phyloP scores from a whole-genome alignment of 2,113 vertebrate species.

The Perccottus glenii region DNA sequence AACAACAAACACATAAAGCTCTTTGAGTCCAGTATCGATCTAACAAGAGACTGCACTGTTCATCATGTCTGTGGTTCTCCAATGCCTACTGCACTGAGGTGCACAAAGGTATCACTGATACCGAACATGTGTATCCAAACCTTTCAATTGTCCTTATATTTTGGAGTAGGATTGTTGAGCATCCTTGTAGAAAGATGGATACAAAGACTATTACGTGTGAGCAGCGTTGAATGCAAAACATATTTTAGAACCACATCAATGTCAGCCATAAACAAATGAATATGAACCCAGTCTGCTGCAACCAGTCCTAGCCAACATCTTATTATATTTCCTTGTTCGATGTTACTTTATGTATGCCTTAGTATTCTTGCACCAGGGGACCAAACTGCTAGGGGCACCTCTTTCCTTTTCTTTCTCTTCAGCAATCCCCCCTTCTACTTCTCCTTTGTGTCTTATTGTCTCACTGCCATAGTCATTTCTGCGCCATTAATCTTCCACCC shows the following conservation, averaged over 20 bases:
- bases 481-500: slow-evolving; percentile 72
- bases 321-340: too few relatives aligned
- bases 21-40: slow-evolving; percentile 15
- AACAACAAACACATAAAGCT: slow-evolving; percentile 2
- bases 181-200: too few relatives aligned
- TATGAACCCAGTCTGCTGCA: too few relatives aligned
- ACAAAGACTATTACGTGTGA: too few relatives aligned
- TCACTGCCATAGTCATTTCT: slow-evolving; percentile 49
- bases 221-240: too few relatives aligned
- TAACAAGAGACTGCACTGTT: not conserved
- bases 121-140: too few relatives aligned
- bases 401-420: not conserved
- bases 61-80: slow-evolving; percentile 7
- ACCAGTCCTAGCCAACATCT: too few relatives aligned
- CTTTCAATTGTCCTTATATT: too few relatives aligned
- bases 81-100: slow-evolving; percentile 20
- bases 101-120: not conserved
- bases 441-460: slow-evolving; percentile 53
- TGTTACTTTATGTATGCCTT: too few relatives aligned
- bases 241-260: too few relatives aligned
- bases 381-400: not conserved
- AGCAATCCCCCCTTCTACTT: not conserved
- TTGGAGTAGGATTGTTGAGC: too few relatives aligned
- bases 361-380: not conserved
- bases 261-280: too few relatives aligned